A percentile compares a stretch with the other conserved stretches of the same genome.
Conservation (phyloP, 2,113 vertebrate species). For the Heliornis fulica region DNA sequence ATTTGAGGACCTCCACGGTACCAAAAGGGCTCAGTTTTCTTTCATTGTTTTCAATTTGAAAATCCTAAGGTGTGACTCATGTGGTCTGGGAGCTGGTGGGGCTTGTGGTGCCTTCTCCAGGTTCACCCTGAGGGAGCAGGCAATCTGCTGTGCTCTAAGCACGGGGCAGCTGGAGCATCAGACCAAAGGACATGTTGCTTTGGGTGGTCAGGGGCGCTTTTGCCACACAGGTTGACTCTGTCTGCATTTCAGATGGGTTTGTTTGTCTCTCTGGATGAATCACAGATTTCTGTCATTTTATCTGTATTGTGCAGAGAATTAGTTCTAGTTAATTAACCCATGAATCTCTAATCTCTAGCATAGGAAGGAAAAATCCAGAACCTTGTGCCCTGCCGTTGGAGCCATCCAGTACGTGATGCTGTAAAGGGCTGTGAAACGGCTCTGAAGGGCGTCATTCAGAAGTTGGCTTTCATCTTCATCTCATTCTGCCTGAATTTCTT, state of each 20-base stretch:
- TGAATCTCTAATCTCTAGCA: neutral
- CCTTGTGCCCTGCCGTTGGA: neutral
- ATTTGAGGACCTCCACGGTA: neutral
- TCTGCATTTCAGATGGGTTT: neutral
- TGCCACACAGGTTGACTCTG: neutral
- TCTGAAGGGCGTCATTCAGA: neutral
- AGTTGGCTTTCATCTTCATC: conserved; percentile 12
- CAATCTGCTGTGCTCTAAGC: neutral
- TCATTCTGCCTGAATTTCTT: conserved; percentile 28
- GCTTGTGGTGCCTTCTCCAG: neutral
- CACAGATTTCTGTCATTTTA: neutral
- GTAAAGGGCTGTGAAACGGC: neutral
- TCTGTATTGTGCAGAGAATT: neutral
- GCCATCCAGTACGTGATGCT: neutral
- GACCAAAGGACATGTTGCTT: neutral
- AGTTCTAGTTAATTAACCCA: neutral
- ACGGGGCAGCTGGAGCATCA: neutral
- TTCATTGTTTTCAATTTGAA: neutral
- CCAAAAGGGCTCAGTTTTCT: neutral
- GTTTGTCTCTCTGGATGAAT: neutral
- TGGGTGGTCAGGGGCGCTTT: neutral
- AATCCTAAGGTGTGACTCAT: neutral
- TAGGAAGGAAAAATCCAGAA: neutral
- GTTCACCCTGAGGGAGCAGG: neutral
- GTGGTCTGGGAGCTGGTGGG: conserved; percentile 20